Base-by-base conservation (phyloP, 2,888 invertebrate genomes). In the Cephus nigrinus region DNA sequence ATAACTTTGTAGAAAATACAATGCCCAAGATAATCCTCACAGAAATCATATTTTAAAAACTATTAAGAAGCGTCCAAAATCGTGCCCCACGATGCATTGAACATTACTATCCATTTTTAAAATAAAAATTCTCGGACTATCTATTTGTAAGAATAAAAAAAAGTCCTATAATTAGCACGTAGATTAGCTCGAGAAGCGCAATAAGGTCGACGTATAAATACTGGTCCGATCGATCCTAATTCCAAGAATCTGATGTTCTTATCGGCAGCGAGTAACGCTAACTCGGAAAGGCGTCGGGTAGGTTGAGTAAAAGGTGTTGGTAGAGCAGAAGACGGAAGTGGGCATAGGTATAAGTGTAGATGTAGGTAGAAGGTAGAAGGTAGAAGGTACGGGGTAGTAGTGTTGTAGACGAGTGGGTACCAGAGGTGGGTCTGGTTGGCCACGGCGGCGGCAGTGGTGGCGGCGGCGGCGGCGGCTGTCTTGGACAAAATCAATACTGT, bases 401-500 rank as follows among this genome's bases (percentile, higher is more conserved):
- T 83, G 86, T 86, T 86, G 86, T 86, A 87, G 86, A 86, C 86
- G 85, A 88, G 90, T 90, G 88, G 89, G 89, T 89, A 90, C 90
- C 87, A 89, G 90, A 90, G 90, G 90, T 91, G 88, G 90, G 87
- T 90, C 88, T 90, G 90, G 91, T 91, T 91, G 91, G 91, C 89
- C 91, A 87, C 90, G 78, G 76, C 78, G 78, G 78, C 76, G 90
- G 90, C 90, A 89, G 88, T 87, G 89, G 88, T 87, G 87, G 85
- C 88, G 87, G 88, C 87, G 82, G 88, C 87, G 82, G 83, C 82
- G 82, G 84, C 85, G 84, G 90, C 91, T 91, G 91, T 91, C 91
- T 91, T 91, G 91, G 91, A 91, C 91, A 91, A 91, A 91, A 91
- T 91, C 91, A 91, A 91, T 91, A 91, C 91, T 91, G 90, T 88